These are phyloP conservation scores for Heterotilapia buettikoferi DNA, from an alignment of 2,113 vertebrate genomes.

Conservation along the genomic window DNA sequence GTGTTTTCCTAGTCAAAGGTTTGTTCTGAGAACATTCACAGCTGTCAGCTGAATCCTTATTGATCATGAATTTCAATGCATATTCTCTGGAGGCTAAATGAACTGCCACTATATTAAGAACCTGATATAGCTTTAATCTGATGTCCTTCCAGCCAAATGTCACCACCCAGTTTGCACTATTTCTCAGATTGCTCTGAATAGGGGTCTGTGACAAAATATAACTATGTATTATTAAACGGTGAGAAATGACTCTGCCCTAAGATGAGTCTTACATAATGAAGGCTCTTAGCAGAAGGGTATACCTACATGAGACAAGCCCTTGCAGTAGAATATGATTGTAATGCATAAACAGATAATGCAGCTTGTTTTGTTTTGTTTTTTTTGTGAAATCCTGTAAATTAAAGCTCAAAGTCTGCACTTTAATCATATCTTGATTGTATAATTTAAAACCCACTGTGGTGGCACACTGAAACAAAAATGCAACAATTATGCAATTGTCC, in stretches of 20 bases:
- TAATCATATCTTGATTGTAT: background rate
- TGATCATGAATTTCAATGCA: background rate
- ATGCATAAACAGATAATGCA: background rate
- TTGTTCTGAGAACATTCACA: background rate
- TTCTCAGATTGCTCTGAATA: background rate
- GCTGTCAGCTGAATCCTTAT: background rate
- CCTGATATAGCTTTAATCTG: background rate
- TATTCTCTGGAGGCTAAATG: background rate
- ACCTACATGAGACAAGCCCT: background rate
- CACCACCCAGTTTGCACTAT: background rate
- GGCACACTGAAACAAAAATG: background rate
- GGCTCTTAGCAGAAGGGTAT: background rate
- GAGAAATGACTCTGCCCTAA: background rate
- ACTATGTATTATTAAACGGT: background rate
- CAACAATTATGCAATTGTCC: background rate
- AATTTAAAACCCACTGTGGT: background rate
- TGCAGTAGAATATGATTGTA: background rate
- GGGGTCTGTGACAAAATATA: background rate
- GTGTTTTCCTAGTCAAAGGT: background rate
- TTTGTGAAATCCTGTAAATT: background rate
- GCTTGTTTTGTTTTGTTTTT: rapidly evolving
- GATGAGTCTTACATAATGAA: background rate
- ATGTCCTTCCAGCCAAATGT: background rate
- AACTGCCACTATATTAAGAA: background rate
- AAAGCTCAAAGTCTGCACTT: background rate